Evolutionary conservation across 2,888 invertebrate genomes (phyloP), one percentile per base, ranked within the genome.

Genomic region (Strigamia crassipes): DNA sequence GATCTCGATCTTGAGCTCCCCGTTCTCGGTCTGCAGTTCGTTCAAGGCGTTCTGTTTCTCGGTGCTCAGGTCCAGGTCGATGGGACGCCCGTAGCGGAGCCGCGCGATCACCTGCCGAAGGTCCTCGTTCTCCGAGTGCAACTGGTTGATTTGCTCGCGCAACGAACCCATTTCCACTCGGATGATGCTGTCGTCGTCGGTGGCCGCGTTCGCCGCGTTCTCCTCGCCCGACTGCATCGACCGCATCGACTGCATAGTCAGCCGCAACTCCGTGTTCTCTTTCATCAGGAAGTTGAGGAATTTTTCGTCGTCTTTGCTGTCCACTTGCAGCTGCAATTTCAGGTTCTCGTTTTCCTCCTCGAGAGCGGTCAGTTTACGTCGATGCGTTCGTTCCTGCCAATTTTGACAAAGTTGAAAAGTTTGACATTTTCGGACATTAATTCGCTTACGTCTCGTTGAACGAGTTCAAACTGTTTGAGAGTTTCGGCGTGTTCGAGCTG

Each of bases 41-140:
- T 80, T 80, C 23, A 46, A 13, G 9, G 81, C 51, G 15, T 83
- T 80, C n/a, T 82, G 79, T 13, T 77, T 78, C 13, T 73, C 73
- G 21, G 79, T 41, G 1, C 1, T 27, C 15, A 21, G 56, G 18
- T 81, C 34, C 8, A 82, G 12, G 73, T 8, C 80, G 56, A 38
- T 73, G 31, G 66, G 79, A n/a, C 31, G 66, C 42, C 81, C 56
- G 79, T 84, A 84, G 0, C 84, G 84, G 41, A 84, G 81, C 38
- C 81, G 38, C 21, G 84, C 84, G 15, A 84, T 83, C 41, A 83
- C 84, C 5, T 82, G 79, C 18, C 82, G 81, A 34, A 84, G 79
- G n/a, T 84, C 84, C 42, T 83, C 82, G 73, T 84, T 84, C 80
- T 84, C 84, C 0, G 80, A 34, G 46, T 83, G 46, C 41, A 84